phyloP scores from a whole-genome alignment of 1,140 invertebrate species.

The Magallana ariakensis region DNA sequence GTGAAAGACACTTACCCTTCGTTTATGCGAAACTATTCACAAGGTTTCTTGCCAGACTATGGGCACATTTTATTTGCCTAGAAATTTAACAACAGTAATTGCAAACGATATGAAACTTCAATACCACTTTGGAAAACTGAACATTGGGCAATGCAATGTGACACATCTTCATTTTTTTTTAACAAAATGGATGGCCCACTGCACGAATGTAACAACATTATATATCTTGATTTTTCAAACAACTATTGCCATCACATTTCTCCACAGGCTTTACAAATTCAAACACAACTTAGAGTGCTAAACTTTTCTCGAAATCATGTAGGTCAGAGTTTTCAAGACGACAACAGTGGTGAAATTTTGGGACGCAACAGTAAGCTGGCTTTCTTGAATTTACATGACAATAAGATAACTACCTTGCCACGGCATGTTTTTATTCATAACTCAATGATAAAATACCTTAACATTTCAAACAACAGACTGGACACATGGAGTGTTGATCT shows the following conservation, averaged over 20 bases:
- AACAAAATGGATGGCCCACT: background rate
- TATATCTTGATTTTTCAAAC: conserved; percentile 24
- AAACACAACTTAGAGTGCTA: conserved; percentile 1
- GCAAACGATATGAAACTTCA: background rate
- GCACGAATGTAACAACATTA: background rate
- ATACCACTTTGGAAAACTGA: background rate
- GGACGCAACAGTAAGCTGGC: background rate
- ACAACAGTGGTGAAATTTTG: conserved; percentile 5
- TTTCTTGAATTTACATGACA: conserved; percentile 31
- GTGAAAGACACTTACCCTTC: no score
- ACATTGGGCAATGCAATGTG: background rate
- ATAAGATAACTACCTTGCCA: conserved; percentile 13
- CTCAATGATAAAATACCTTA: background rate
- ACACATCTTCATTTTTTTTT: background rate
- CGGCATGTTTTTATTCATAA: conserved; percentile 26
- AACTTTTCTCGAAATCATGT: background rate
- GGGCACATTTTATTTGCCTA: background rate
- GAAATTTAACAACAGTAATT: background rate
- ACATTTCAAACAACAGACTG: conserved; percentile 28
- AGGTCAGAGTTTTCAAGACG: conserved; percentile 10
- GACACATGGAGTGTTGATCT: conserved; percentile 41
- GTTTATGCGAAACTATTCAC: no score
- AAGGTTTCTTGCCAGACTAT: background rate
- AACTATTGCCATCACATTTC: conserved; percentile 35
- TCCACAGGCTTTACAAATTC: background rate